Base-by-base conservation (phyloP, 2,797 vertebrate genomes). In the Petrocephalus schoutedeni region DNA sequence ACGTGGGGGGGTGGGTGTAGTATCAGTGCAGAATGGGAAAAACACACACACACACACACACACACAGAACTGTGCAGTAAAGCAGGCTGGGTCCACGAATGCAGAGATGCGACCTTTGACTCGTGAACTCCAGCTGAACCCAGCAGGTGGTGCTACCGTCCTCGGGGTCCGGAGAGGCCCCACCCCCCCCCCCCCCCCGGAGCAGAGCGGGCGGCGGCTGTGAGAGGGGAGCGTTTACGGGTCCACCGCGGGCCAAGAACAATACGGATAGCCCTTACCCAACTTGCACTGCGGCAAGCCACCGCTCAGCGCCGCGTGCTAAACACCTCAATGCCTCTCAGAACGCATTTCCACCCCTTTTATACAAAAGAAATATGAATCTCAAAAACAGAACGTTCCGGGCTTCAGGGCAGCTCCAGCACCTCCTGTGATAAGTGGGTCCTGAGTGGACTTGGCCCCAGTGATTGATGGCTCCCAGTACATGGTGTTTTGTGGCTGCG, bases 111-210 rank as follows among this genome's bases (percentile, higher is more conserved):
- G 19, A 71, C 64, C 49, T 45, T n/a, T 19, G 58, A 89, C 74
- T 86, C 87, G 57, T 90, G 88, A 54, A 87, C 54, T 74, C n/a
- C 41, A 57, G 49, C 10, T 86, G 64, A 86, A 45, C 80, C 61
- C 61, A 21, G 86, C 88, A 89, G 86, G 87, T 89, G 90, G 71
- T 67, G 88, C 89, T 87, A 86, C 89, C 88, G 86, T 85, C 84
- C 53, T 51, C 58, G 10, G 16, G 19, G 61, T 61, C 51, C 2
- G 1, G 6, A 53, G 14, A 58, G 36, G 45, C 1, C 32, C 12
- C 12, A 14, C 54, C 54, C 10, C 23, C 23, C 59, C 54, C 54
- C 10, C 23, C 23, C 59, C n/a, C 1, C 9, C 7, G 2, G 2
- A 14, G 16, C 67, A 74, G 67, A 36, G 6, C 32, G 4, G 14